Percentiles rank a stretch among this genome's conserved stretches.
Evolutionary conservation across 1,140 invertebrate species (phyloP).

Genomic region (Zophobas atratus): DNA sequence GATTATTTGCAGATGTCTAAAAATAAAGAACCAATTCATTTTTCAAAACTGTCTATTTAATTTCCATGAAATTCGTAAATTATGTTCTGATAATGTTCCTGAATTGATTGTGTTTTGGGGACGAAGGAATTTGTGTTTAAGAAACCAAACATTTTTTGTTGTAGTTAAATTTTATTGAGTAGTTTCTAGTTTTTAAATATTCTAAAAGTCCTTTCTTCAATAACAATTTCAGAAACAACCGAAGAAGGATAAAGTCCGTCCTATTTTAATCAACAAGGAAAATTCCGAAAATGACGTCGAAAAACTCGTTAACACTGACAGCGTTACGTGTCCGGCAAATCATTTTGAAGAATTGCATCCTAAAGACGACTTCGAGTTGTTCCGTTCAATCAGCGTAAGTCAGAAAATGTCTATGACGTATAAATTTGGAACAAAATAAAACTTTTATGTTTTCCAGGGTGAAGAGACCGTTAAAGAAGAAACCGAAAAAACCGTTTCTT

Average conservation of each 20-base stretch:
- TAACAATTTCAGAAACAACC: constrained; percentile 56
- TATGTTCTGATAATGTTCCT: no score
- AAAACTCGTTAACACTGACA: constrained; percentile 41
- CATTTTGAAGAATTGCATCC: constrained; percentile 85
- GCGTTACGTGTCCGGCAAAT: constrained; percentile 69
- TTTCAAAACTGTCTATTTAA: no score
- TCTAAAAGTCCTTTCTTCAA: background rate
- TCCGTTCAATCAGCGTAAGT: constrained; percentile 62
- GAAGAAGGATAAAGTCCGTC: constrained; percentile 61
- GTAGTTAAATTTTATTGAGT: background rate
- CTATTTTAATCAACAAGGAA: constrained; percentile 64
- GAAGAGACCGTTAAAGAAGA: constrained; percentile 63
- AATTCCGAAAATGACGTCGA: constrained; percentile 52
- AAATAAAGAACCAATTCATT: no score
- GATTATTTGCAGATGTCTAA: no score
- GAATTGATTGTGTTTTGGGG: no score
- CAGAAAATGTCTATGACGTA: constrained; percentile 5
- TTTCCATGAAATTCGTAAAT: no score
- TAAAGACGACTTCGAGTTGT: constrained; percentile 85
- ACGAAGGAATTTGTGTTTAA: no score
- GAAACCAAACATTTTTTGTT: no score
- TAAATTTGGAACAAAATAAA: background rate
- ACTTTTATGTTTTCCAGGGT: constrained; percentile 11
- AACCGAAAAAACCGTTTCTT: constrained; percentile 48
- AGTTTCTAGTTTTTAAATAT: background rate